A percentile compares a stretch with the other conserved stretches of the same genome.
phyloP scores from a whole-genome alignment of 2,888 invertebrate species.

The Drosophila algonquin region DNA sequence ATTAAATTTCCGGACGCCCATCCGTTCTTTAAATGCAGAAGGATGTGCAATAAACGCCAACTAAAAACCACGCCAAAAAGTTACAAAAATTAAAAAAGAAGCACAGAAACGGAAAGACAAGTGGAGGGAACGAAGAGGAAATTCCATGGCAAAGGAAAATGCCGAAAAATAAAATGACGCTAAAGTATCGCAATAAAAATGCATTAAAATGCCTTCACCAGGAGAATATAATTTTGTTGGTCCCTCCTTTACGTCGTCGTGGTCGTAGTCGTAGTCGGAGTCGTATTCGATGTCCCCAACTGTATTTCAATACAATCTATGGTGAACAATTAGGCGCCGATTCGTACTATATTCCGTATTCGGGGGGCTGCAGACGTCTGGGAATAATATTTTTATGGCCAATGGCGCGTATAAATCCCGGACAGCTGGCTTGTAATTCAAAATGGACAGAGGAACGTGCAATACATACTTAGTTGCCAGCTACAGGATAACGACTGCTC shows the following conservation, averaged over 20 bases:
- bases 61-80: constrained; percentile 22
- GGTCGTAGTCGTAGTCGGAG: background rate
- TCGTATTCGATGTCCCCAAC: constrained; percentile 2
- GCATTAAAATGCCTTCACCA: constrained; percentile 68
- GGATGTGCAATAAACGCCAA: constrained; percentile 72
- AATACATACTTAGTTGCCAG: constrained; percentile 20
- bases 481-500: constrained; percentile 42
- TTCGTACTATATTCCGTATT: constrained; percentile 6
- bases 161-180: constrained; percentile 56
- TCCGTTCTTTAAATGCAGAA: constrained; percentile 66
- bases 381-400: constrained; percentile 61
- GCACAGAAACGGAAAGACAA: constrained; percentile 15
- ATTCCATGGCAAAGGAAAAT: constrained; percentile 60
- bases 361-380: constrained; percentile 25
- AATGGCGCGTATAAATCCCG: constrained; percentile 61
- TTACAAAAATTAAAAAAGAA: constrained; percentile 19
- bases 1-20: constrained; percentile 22
- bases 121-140: constrained; percentile 33
- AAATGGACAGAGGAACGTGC: constrained; percentile 49
- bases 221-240: constrained; percentile 40
- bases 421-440: constrained; percentile 61
- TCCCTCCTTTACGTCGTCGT: constrained; percentile 28
- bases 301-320: constrained; percentile 38
- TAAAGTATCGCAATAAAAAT: constrained; percentile 69
- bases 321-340: constrained; percentile 60